A percentile compares a stretch with the other conserved stretches of the same genome.
phyloP scores from a whole-genome alignment of 2,113 vertebrate genomes.

The Gallinago paraguaiae region DNA sequence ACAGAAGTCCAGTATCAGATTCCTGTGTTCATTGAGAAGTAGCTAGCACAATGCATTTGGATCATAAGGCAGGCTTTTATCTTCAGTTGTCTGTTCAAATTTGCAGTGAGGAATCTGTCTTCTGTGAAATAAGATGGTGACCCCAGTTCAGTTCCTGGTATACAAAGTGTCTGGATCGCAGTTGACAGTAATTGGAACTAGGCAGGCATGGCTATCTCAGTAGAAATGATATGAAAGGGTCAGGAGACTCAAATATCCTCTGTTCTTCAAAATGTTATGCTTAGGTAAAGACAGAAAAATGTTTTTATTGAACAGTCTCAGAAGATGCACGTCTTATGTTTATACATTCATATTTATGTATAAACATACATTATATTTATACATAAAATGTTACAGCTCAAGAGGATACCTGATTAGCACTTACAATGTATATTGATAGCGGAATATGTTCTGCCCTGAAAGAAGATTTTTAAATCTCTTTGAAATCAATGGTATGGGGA shows the following conservation, averaged over 20 bases:
- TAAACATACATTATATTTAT: background rate
- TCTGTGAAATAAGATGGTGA: background rate
- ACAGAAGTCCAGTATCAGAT: background rate
- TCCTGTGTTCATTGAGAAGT: background rate
- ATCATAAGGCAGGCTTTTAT: background rate
- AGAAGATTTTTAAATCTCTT: background rate
- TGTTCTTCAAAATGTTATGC: background rate
- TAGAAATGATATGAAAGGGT: background rate
- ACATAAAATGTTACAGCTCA: background rate
- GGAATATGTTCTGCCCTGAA: background rate
- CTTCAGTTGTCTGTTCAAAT: background rate
- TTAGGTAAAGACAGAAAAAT: background rate
- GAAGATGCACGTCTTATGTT: background rate
- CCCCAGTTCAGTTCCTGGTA: background rate
- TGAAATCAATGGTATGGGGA: background rate
- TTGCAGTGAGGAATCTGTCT: background rate
- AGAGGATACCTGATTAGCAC: background rate
- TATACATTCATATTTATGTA: background rate
- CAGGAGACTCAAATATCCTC: background rate
- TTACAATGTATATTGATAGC: background rate
- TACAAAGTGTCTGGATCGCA: background rate
- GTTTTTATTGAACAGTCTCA: background rate
- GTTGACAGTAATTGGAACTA: background rate
- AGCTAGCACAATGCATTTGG: background rate
- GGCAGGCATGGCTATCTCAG: background rate